A percentile compares a stretch with the other conserved stretches of the same genome.
phyloP scores from a whole-genome alignment of 2,797 vertebrate genomes.

The Cygnus olor region DNA sequence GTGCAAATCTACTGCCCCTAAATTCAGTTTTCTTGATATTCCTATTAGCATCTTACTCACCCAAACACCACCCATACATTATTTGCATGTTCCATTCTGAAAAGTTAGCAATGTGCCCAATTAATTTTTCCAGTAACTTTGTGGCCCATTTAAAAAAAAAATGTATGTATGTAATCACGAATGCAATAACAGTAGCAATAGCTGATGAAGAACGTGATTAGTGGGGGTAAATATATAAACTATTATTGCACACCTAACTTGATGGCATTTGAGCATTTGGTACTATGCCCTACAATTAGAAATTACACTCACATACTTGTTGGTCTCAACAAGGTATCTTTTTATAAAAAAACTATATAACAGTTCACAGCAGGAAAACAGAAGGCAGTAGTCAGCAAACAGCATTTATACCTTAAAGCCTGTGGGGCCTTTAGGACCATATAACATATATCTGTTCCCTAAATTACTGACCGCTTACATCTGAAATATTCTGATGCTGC shows the following conservation, averaged over 20 bases:
- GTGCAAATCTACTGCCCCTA: neutral
- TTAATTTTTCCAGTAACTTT: neutral
- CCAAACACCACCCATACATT: neutral
- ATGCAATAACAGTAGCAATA: neutral
- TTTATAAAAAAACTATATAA: neutral
- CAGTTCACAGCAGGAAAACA: neutral
- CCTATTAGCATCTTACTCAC: neutral
- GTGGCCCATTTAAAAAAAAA: no score
- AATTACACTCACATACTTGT: neutral
- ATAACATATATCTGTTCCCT: constrained; percentile 14
- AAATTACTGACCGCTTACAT: neutral
- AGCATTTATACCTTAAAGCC: constrained; percentile 14
- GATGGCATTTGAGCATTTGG: neutral
- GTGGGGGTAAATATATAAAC: neutral
- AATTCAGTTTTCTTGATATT: neutral
- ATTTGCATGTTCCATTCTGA: neutral
- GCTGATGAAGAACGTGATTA: neutral
- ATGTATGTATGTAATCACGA: neutral
- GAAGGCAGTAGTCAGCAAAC: neutral
- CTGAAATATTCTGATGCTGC: neutral
- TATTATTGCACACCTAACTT: neutral
- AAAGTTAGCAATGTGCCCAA: neutral
- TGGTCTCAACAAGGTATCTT: constrained; percentile 36
- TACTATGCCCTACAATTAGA: neutral
- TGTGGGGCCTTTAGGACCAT: constrained; percentile 59